Evolutionary conservation across 2,888 invertebrate genomes (phyloP).

Genomic region (Lacanobia oleracea): DNA sequence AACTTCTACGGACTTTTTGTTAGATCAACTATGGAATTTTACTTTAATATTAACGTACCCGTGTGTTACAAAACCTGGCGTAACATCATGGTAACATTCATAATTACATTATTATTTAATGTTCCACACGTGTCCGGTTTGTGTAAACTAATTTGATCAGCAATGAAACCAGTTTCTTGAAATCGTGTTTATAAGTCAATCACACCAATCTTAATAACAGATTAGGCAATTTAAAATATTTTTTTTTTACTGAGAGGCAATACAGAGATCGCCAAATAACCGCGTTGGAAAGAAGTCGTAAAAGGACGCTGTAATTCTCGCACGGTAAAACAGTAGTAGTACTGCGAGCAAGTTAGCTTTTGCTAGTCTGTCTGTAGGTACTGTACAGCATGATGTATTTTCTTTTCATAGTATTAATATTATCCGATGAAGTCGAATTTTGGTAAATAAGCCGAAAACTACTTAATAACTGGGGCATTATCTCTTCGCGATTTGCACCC

Average conservation of each 20-base stretch:
- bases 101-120: background rate
- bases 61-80: constrained; percentile 28
- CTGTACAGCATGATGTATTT: no score
- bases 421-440: no score
- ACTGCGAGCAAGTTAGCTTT: no score
- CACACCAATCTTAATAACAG: background rate
- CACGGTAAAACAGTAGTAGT: no score
- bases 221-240: background rate
- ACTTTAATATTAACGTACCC: background rate
- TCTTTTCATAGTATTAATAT: no score
- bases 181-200: constrained; percentile 12
- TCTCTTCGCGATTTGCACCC: background rate
- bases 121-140: background rate
- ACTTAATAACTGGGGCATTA: no score
- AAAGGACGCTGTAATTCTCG: no score
- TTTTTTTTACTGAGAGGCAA: no score
- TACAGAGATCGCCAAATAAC: no score
- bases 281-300: no score
- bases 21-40: constrained; percentile 4
- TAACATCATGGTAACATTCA: background rate
- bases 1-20: constrained; percentile 8
- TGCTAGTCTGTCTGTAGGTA: no score
- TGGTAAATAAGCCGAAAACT: no score
- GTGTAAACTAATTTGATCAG: constrained; percentile 2
- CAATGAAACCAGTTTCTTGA: background rate